Conservation (phyloP, 2,113 vertebrate species). For the Typhlomys cinereus region DNA sequence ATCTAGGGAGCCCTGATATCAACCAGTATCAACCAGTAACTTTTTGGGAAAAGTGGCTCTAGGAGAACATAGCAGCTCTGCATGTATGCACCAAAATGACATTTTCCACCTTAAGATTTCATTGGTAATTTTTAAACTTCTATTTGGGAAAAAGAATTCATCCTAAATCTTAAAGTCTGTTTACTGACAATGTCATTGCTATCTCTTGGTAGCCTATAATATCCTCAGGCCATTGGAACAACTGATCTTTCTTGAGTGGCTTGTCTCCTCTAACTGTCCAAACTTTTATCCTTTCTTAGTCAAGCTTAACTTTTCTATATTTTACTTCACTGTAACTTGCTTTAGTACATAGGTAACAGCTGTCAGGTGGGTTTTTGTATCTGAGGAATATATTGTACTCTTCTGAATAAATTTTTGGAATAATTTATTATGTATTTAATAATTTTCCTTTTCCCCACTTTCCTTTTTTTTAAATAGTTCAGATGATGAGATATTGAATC, state of each 20-base stretch:
- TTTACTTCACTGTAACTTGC: background rate
- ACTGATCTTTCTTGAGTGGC: background rate
- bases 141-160: background rate
- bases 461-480: background rate
- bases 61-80: background rate
- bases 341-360: background rate
- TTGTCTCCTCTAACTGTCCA: background rate
- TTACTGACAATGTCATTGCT: too few species aligned
- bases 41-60: background rate
- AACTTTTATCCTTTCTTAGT: background rate
- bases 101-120: background rate
- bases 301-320: background rate
- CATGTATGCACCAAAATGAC: background rate
- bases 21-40: background rate
- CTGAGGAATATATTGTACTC: background rate
- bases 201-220: too few species aligned
- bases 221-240: background rate
- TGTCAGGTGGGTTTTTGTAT: background rate
- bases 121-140: background rate
- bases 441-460: background rate
- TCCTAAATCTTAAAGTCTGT: background rate
- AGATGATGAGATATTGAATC: background rate
- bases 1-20: too few species aligned
- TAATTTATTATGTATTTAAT: background rate
- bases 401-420: background rate